Percentiles rank a stretch among this genome's conserved stretches.
Evolutionary conservation across 1,140 invertebrate species (phyloP).

Genomic region (Conus betulinus): DNA sequence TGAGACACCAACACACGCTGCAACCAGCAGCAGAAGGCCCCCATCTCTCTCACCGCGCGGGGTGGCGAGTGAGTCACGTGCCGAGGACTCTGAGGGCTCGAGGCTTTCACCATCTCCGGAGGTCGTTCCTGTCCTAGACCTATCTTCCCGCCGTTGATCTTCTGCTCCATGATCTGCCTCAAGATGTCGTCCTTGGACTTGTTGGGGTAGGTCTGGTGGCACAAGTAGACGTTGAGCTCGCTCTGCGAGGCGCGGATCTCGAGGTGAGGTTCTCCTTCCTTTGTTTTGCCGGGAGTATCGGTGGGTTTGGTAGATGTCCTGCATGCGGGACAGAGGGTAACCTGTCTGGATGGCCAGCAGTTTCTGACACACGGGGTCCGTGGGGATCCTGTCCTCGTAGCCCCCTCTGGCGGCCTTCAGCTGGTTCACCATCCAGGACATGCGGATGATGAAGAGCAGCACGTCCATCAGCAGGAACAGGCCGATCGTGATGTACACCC

Average conservation of each 20-base stretch:
- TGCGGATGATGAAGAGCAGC: constrained; percentile 58
- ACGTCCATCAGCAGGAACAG: constrained; percentile 62
- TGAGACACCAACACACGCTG: constrained; percentile 59
- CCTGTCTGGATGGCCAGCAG: constrained; percentile 66
- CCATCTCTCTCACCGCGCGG: neutral
- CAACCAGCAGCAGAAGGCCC: constrained; percentile 13
- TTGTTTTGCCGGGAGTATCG: constrained; percentile 54
- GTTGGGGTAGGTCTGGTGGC: constrained; percentile 55
- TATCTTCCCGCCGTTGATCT: constrained; percentile 52
- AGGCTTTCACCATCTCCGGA: neutral
- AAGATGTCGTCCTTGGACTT: constrained; percentile 66
- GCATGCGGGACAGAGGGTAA: constrained; percentile 45
- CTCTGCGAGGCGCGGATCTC: constrained; percentile 50
- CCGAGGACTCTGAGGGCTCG: neutral
- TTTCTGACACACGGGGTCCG: constrained; percentile 62
- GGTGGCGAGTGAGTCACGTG: neutral
- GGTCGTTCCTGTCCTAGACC: constrained; percentile 23
- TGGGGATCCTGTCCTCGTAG: constrained; percentile 62
- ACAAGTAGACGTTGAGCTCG: constrained; percentile 58
- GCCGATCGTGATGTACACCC: constrained; percentile 55
- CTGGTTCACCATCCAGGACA: constrained; percentile 59
- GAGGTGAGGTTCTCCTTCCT: constrained; percentile 54
- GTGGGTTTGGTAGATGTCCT: constrained; percentile 56
- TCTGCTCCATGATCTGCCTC: constrained; percentile 64
- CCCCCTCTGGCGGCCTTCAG: constrained; percentile 54